phyloP scores from a whole-genome alignment of 2,888 invertebrate species.

The Eremobia ochroleuca region DNA sequence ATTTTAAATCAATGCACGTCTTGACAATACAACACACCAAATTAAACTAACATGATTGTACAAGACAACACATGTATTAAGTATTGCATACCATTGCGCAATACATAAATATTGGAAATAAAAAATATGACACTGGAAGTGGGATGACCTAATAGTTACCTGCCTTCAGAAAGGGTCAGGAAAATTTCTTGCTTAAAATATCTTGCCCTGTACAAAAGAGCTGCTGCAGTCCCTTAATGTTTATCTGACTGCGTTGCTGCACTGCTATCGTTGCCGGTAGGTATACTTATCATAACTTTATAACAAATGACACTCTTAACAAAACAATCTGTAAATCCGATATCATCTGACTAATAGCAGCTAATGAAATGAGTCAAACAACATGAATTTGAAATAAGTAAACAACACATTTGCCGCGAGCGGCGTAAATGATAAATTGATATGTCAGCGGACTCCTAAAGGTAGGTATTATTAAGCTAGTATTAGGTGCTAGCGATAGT shows the following conservation, averaged over 20 bases:
- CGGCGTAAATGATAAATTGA: conserved; percentile 67
- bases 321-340: conserved; percentile 56
- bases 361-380: conserved; percentile 67
- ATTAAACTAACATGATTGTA: no score
- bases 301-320: conserved; percentile 48
- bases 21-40: no score
- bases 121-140: no score
- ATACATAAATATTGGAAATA: no score
- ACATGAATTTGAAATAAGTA: conserved; percentile 62
- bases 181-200: neutral
- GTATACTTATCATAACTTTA: conserved; percentile 19
- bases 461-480: conserved; percentile 44
- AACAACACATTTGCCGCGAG: conserved; percentile 58
- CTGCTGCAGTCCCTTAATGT: neutral
- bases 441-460: conserved; percentile 36
- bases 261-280: neutral
- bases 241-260: neutral
- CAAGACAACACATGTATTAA: no score
- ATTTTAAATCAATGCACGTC: no score
- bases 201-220: neutral
- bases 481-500: conserved; percentile 8
- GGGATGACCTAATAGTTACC: no score
- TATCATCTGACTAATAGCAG: conserved; percentile 59
- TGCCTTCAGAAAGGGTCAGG: neutral
- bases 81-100: no score